These are phyloP conservation scores for Pristiophorus japonicus DNA, from an alignment of 2,113 vertebrate genomes.

Conservation along the genomic window DNA sequence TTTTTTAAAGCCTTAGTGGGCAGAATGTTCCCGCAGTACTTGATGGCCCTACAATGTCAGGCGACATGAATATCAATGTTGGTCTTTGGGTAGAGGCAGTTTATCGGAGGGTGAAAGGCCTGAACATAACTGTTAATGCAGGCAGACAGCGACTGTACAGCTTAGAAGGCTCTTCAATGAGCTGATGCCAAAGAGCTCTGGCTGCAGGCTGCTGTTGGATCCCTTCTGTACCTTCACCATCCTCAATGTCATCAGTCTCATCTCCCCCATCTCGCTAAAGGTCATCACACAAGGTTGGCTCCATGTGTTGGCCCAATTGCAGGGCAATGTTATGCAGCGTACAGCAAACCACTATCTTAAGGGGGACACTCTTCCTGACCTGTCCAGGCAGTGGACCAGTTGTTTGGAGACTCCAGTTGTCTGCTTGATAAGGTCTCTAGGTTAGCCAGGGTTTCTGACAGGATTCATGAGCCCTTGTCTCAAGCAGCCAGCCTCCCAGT, in stretches of 20 bases:
- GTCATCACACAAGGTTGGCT: too few relatives aligned
- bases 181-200: neutral
- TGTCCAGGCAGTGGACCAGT: too few relatives aligned
- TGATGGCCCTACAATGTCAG: neutral
- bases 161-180: neutral
- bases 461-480: too few relatives aligned
- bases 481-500: too few relatives aligned
- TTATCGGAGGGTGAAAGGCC: neutral
- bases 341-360: too few relatives aligned
- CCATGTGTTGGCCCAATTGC: too few relatives aligned
- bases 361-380: too few relatives aligned
- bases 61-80: neutral
- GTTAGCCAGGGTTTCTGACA: too few relatives aligned
- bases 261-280: too few relatives aligned
- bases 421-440: too few relatives aligned
- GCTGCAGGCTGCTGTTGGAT: neutral
- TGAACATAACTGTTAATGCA: neutral
- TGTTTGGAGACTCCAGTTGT: too few relatives aligned
- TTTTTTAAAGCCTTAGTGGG: neutral
- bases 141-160: neutral
- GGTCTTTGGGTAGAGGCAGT: neutral
- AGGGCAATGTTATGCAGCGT: too few relatives aligned
- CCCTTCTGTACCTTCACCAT: neutral
- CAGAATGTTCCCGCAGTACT: neutral
- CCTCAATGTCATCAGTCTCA: neutral